Base-by-base conservation (phyloP, 1,140 invertebrate genomes). In the Sycobia sp. region DNA sequence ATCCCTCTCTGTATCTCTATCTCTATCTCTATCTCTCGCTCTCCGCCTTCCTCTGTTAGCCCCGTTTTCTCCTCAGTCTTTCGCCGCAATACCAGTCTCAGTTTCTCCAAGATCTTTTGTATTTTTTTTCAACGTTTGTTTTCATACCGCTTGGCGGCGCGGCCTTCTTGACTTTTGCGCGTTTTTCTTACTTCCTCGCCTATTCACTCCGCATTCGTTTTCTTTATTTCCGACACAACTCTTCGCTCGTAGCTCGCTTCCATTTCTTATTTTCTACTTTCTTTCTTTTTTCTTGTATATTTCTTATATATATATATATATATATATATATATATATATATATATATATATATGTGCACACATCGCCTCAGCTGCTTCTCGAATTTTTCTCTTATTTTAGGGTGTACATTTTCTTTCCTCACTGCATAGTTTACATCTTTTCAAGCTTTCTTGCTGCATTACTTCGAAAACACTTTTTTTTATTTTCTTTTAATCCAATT, bases 151-250 rank as follows among this genome's bases (percentile, higher is more conserved):
- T 4, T 18, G 32, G 14, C 22, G 7, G 18, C 36, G 22, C 11
- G 16, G 53, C 53, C 32, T 36, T 47, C 55, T 47, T 58, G 54
- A 56, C 22, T 56, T n/a, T 47, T 23, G 55, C 46, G 23, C 57
- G 57, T 59, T 59, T 59, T 59, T 59, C 57, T 59, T 50, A 50
- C 57, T 49, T 59, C 57, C 36, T 50, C 44, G 57, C 36, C 46
- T 36, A 39, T 50, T 59, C 36, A 46, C 46, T 39, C 46, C 46
- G 57, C 57, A 41, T 59, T 59, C 57, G 44, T 59, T 59, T 59
- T 59, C 57, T 59, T 59, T 59, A 59, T 59, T 39, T 14, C 46
- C 57, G 7, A 34, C 57, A 59, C 57, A 50, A 59, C 46, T 59
- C 57, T 50, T 59, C 55, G 55, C 43, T 47, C 8, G 4, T 44